These are phyloP conservation scores for Pseudomyrmex pallidus DNA, from an alignment of 1,140 invertebrate genomes.

Conservation along the genomic window DNA sequence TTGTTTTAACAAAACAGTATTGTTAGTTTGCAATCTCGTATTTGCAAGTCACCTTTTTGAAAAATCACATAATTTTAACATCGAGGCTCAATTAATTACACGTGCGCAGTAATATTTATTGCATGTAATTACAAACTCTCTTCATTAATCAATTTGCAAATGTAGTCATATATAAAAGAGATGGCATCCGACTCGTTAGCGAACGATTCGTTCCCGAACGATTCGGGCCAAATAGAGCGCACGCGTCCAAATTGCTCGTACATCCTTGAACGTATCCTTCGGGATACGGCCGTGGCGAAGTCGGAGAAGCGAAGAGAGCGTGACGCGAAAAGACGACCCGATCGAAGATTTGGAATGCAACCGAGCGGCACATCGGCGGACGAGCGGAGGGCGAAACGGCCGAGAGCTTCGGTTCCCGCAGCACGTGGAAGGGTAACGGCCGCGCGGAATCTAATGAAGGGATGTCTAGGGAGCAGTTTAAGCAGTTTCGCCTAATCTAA, in stretches of 20 bases:
- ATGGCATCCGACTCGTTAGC: too few relatives aligned
- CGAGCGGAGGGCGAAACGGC: slow-evolving; percentile 35
- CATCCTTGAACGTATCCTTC: slow-evolving; percentile 49
- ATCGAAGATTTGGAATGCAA: slow-evolving; percentile 57
- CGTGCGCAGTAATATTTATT: slow-evolving; percentile 30
- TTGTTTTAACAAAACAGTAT: background rate
- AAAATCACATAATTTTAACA: slow-evolving; percentile 21
- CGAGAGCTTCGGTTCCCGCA: slow-evolving; percentile 40
- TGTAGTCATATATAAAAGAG: slow-evolving; percentile 30
- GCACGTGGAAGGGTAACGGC: slow-evolving; percentile 51
- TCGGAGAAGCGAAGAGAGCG: slow-evolving; percentile 38
- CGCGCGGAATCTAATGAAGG: slow-evolving; percentile 58
- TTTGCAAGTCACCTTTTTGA: background rate
- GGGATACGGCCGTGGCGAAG: slow-evolving; percentile 35
- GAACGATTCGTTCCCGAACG: slow-evolving; percentile 41
- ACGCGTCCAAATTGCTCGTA: slow-evolving; percentile 54
- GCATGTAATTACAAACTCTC: slow-evolving; percentile 16
- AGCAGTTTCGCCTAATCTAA: slow-evolving; percentile 62
- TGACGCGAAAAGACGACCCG: slow-evolving; percentile 45
- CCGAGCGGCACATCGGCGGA: slow-evolving; percentile 47
- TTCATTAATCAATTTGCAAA: slow-evolving; percentile 42
- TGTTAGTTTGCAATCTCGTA: background rate
- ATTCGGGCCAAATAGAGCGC: slow-evolving; percentile 53
- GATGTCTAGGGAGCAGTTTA: slow-evolving; percentile 59
- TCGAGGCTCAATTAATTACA: slow-evolving; percentile 25